Conservation (phyloP, 2,797 vertebrate genomes). For the Phyllotis vaccarum region DNA sequence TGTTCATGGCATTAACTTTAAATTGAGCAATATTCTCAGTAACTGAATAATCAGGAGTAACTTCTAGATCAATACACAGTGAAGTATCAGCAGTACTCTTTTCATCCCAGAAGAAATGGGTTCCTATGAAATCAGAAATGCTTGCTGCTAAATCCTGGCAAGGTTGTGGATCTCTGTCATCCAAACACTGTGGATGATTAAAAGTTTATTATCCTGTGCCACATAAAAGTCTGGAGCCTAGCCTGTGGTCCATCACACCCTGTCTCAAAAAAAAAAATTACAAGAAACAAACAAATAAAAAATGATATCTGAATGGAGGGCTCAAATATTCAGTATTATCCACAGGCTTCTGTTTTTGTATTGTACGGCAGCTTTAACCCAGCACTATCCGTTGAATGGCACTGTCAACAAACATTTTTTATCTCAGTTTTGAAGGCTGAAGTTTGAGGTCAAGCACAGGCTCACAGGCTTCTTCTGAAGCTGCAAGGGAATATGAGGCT, state of each 20-base stretch:
- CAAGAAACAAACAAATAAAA: not conserved
- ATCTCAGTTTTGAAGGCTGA: not conserved
- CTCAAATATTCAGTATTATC: accelerated
- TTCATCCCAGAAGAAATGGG: not conserved
- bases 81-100: not conserved
- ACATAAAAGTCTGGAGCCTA: not conserved
- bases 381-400: accelerated
- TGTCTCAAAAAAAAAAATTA: not conserved
- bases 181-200: not conserved
- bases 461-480: accelerated
- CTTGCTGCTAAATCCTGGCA: not conserved
- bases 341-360: accelerated
- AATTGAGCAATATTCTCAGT: not conserved
- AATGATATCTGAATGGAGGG: too few relatives aligned
- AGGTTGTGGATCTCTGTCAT: not conserved
- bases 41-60: not conserved
- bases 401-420: not conserved
- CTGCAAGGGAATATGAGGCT: not conserved
- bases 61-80: not conserved
- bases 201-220: not conserved
- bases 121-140: accelerated
- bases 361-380: not conserved
- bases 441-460: not conserved
- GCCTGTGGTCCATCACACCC: not conserved
- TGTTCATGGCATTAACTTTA: not conserved